Base-by-base conservation (phyloP, 2,797 vertebrate species). In the Cephalopachus bancanus region DNA sequence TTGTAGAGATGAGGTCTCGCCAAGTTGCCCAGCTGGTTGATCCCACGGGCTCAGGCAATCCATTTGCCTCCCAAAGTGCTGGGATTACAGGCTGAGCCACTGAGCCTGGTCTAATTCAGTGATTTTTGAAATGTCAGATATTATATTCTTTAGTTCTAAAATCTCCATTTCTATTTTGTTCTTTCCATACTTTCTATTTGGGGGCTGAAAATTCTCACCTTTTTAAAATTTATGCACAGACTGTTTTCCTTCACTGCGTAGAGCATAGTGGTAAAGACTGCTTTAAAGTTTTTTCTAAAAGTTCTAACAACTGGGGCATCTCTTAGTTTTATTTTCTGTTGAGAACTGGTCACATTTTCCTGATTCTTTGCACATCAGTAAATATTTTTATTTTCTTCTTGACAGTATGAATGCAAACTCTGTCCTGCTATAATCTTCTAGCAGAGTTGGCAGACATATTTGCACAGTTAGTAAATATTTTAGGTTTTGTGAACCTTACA, bases 291-390 rank as follows among this genome's bases (percentile, higher is more conserved):
- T 84, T 91, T 28, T 83, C 19, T 20, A 55, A 86, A 9, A 64
- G 7, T 71, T 88, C 75, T 33, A 83, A 15, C 22, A 74, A 19
- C 14, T 69, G 9, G n/a, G 44, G 51, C 4, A 84, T 49, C 17
- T 78, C 53, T 83, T 78, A 44, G 49, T 84, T 59, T 83, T 51
- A 24, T 83, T 81, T 95, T 89, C 30, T 24, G 15, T 88, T 80
- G 69, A 65, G 24, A 37, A 80, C 30, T 33, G 1, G 7, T 59
- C 14, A 59, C 5, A 51, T 79, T 88, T 93, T 83, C 1, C 16
- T 81, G 5, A 3, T 26, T 60, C 28, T 72, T 74, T 28, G 3
- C 53, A 20, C 4, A 55, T 5, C 17, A 83, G 72, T 26, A 79
- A 71, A 22, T 11, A 6, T 79, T 75, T 44, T 75, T n/a, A 12